A percentile compares a stretch with the other conserved stretches of the same genome.
Evolutionary conservation across 37 sponge, comb jelly and placozoan species (phyloP).

Genomic region (Geodia barretti): DNA sequence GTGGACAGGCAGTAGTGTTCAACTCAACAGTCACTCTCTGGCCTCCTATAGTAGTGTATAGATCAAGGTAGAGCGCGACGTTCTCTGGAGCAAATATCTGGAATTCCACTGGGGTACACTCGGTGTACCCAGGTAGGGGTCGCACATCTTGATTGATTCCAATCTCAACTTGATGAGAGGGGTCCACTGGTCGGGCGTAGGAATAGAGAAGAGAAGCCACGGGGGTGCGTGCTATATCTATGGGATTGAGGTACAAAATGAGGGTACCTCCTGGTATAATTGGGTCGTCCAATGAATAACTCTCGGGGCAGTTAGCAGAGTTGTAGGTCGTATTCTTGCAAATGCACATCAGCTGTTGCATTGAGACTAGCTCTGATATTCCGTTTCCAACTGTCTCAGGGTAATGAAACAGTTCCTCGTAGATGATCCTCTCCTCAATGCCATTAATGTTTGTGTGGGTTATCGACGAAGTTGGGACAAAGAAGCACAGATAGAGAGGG

Average conservation of each 20-base stretch:
- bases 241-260: background rate
- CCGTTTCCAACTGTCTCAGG: background rate
- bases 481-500: conserved; percentile 43
- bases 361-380: background rate
- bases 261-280: conserved; percentile 24
- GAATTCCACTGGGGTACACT: conserved; percentile 17
- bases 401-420: conserved; percentile 9
- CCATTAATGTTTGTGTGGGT: background rate
- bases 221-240: background rate
- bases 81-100: conserved; percentile 34
- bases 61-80: background rate
- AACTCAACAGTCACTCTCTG: background rate
- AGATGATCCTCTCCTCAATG: background rate
- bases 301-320: background rate
- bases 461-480: conserved; percentile 24
- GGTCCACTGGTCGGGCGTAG: background rate
- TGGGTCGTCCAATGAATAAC: background rate
- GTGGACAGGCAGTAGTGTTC: conserved; percentile 30
- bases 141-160: background rate
- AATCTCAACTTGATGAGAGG: too few relatives aligned
- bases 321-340: conserved; percentile 3
- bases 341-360: background rate
- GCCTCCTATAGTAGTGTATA: conserved; percentile 1
- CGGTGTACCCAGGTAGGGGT: background rate
- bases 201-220: conserved; percentile 21